A percentile compares a stretch with the other conserved stretches of the same genome.
These are phyloP conservation scores for Bombus breviceps DNA, from an alignment of 1,140 invertebrate species.

Conservation along the genomic window DNA sequence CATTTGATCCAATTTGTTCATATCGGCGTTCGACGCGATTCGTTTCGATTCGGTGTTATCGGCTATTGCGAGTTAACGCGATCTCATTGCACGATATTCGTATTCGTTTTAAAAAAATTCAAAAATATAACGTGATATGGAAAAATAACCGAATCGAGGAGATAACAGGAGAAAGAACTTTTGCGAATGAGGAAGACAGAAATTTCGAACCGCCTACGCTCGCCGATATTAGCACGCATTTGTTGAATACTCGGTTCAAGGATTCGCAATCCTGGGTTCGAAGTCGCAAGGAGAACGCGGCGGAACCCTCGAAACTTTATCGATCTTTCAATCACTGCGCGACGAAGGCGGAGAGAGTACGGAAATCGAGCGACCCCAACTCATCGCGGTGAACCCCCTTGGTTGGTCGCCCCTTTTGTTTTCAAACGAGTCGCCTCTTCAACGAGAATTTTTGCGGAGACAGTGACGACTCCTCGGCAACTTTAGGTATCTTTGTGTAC, in stretches of 20 bases:
- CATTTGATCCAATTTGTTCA: no score
- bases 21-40: no score
- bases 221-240: no score
- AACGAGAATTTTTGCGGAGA: background rate
- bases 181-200: no score
- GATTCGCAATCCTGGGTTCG: slow-evolving; percentile 68
- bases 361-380: slow-evolving; percentile 45
- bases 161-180: no score
- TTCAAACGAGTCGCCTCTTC: background rate
- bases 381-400: slow-evolving; percentile 1
- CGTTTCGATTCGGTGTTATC: no score
- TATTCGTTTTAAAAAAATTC: no score
- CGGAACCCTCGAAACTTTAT: slow-evolving; percentile 64
- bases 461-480: background rate
- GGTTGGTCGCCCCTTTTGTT: slow-evolving; percentile 27
- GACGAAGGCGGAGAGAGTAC: slow-evolving; percentile 5
- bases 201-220: no score
- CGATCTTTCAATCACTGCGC: slow-evolving; percentile 36
- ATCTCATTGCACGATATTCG: no score
- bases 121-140: no score
- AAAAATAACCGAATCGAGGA: no score
- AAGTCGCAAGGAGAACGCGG: background rate
- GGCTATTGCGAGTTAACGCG: no score
- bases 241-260: slow-evolving; percentile 43
- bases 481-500: background rate